Evolutionary conservation across 2,888 invertebrate species (phyloP).

Genomic region (Torymus aiolomorphi): DNA sequence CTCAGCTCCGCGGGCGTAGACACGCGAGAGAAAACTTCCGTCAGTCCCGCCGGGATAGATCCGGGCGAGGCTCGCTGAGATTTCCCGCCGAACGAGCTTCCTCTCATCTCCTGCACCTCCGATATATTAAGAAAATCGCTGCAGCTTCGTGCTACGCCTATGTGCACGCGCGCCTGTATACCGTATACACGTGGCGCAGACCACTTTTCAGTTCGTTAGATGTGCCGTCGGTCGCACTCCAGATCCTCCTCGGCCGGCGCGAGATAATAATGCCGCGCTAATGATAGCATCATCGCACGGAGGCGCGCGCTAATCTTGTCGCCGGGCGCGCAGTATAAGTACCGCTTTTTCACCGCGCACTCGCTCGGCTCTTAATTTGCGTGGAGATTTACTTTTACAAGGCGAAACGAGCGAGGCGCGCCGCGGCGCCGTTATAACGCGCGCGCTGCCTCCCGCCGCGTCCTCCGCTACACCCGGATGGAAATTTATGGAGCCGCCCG

Average conservation of each 20-base stretch:
- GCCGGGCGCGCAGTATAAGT: background rate
- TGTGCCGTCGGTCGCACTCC: slow-evolving; percentile 67
- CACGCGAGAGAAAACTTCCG: slow-evolving; percentile 46
- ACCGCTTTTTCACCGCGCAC: no score
- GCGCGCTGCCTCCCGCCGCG: no score
- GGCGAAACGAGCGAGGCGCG: no score
- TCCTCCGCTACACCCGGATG: no score
- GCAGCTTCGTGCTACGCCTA: no score
- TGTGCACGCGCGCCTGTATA: no score
- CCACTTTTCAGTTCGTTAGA: slow-evolving; percentile 69
- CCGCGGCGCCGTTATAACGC: no score
- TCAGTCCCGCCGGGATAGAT: background rate
- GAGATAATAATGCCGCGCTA: slow-evolving; percentile 13
- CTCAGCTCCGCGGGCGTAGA: background rate
- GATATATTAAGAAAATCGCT: slow-evolving; percentile 61
- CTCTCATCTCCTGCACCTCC: no score
- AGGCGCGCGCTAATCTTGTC: slow-evolving; percentile 14
- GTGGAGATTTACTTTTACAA: no score
- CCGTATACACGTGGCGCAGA: slow-evolving; percentile 1
- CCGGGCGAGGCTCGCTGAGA: no score
- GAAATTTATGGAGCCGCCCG: no score
- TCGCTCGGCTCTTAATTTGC: background rate
- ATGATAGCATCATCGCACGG: background rate
- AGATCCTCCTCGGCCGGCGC: slow-evolving; percentile 59
- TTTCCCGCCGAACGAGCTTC: no score